phyloP scores from a whole-genome alignment of 2,797 vertebrate genomes.

The Lindbergichthys nudifrons region DNA sequence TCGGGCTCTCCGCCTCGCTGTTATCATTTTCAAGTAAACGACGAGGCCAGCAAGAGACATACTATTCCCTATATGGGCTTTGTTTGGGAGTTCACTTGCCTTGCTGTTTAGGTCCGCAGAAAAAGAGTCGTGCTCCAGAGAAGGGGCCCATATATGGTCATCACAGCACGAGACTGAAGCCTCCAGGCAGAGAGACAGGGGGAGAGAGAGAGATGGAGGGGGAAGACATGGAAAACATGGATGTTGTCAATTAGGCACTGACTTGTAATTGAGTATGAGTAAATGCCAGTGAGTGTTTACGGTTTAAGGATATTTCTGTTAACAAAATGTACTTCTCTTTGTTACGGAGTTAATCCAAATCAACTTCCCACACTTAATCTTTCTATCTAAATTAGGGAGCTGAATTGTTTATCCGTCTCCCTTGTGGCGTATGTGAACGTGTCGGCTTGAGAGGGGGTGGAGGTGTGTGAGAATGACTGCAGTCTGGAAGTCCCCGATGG shows the following conservation, averaged over 20 bases:
- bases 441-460: constrained; percentile 52
- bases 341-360: constrained; percentile 37
- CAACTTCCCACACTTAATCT: constrained; percentile 55
- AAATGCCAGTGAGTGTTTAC: constrained; percentile 10
- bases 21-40: constrained; percentile 89
- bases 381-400: constrained; percentile 55
- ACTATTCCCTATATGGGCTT: constrained; percentile 98
- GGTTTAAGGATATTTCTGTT: constrained; percentile 30
- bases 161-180: constrained; percentile 80
- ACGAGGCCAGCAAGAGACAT: constrained; percentile 82
- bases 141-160: constrained; percentile 97
- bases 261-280: constrained; percentile 38
- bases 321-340: constrained; percentile 15
- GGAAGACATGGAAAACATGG: constrained; percentile 50
- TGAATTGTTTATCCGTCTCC: constrained; percentile 61
- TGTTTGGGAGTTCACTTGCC: constrained; percentile 94
- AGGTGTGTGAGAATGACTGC: constrained; percentile 73
- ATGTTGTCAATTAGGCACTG: constrained; percentile 66
- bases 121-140: constrained; percentile 85
- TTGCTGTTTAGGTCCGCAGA: constrained; percentile 89
- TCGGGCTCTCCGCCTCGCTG: constrained; percentile 73
- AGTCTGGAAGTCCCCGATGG: constrained; percentile 60
- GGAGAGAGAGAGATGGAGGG: constrained; percentile 35
- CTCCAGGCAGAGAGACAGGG: constrained; percentile 55
- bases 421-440: constrained; percentile 69